Percentiles rank a stretch among this genome's conserved stretches.
Conservation (phyloP, 1,140 invertebrate species). For the Drosophila bipectinata region DNA sequence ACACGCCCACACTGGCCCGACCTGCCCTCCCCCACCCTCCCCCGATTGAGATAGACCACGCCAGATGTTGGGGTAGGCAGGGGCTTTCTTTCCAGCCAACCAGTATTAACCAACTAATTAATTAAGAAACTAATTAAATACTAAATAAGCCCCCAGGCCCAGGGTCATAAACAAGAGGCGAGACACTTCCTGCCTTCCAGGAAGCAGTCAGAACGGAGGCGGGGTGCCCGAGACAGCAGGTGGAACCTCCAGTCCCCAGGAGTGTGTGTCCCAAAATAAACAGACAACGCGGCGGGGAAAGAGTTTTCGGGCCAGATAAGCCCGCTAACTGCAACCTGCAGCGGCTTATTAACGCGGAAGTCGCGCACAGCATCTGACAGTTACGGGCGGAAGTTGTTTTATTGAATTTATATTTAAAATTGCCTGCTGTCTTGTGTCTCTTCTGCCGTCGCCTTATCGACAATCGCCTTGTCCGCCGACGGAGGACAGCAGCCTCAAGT, state of each 20-base stretch:
- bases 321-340: constrained; percentile 12
- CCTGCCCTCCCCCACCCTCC: neutral
- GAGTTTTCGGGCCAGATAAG: constrained; percentile 1
- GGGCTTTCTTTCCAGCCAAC: neutral
- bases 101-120: neutral
- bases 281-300: neutral
- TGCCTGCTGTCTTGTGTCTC: constrained; percentile 7
- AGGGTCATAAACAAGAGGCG: neutral
- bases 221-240: neutral
- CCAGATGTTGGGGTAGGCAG: constrained; percentile 70
- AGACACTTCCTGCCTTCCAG: neutral
- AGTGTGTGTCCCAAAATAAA: neutral
- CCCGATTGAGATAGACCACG: neutral
- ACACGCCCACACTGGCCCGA: constrained; percentile 8
- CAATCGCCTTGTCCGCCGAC: too few relatives aligned
- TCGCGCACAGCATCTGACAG: constrained; percentile 14
- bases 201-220: neutral
- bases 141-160: too few relatives aligned
- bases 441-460: neutral
- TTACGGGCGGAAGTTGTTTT: constrained; percentile 39
- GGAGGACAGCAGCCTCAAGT: constrained; percentile 1
- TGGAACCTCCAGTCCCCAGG: neutral
- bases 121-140: too few relatives aligned
- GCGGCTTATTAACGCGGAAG: constrained; percentile 38
- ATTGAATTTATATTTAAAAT: constrained; percentile 42